Base-by-base conservation (phyloP, 2,888 invertebrate genomes). In the Dryobotodes eremita region DNA sequence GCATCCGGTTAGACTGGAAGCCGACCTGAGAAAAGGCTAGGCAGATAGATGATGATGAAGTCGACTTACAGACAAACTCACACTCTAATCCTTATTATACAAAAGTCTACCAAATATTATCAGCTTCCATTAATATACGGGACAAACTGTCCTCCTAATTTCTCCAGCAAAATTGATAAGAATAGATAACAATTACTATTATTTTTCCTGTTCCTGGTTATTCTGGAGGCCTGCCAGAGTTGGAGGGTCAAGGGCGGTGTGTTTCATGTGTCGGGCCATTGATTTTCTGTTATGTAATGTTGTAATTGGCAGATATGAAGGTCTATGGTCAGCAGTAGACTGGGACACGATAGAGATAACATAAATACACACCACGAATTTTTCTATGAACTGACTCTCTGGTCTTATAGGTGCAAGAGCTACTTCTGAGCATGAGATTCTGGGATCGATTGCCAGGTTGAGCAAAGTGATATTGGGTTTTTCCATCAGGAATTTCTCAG, bases 201-300 rank as follows among this genome's bases (percentile, higher is more conserved):
- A 71, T 48, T 80, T 75, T 84, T 59, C 70, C 53, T 61, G 31
- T 65, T 80, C 65, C 80, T 48, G 46, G 36, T 76, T 65, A 26
- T 17, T n/a, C 55, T 83, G 83, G 83, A 80, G 20, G 3, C 42
- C 15, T 73, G 80, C 83, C 84, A 83, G 83, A 26, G 15, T 55
- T 65, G 7, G 11, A 36, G 36, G 83, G 74, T 82, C 79, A 83
- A 83, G 80, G 77, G 11, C 69, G 59, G 26, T 1, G 26, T 64
- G 17, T 10, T 31, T 62, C 65, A 61, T 20, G 36, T 70, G 48
- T 8, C 48, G 11, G 53, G 1, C 46, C 80, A 80, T 80, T 80
- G 80, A 82, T 80, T 80, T 80, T 80, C 55, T 61, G 70, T 76
- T 61, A 70, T n/a, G 46, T 82, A 75, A 65, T 42, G 10, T 36